phyloP scores from a whole-genome alignment of 2,797 vertebrate genomes.

The Onychomys torridus region DNA sequence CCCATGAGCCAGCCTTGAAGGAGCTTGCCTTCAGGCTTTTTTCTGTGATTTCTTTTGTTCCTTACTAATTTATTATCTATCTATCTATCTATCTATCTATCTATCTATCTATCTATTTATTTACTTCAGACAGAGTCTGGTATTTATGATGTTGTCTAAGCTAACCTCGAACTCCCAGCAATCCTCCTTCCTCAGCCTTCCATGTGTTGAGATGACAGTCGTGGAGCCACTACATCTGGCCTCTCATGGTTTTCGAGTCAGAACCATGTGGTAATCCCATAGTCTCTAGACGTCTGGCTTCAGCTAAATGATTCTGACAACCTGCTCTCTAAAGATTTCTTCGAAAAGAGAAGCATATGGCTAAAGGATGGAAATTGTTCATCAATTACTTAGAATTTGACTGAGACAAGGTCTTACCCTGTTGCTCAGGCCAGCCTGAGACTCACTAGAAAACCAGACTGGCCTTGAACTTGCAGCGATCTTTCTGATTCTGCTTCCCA shows the following conservation, averaged over 20 bases:
- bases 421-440: not conserved
- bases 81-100: too few relatives aligned
- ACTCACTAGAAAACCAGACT: not conserved
- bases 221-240: not conserved
- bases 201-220: not conserved
- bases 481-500: not conserved
- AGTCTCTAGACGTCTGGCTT: not conserved
- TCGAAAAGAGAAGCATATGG: not conserved
- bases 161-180: not conserved
- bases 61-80: not conserved
- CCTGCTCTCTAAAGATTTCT: constrained; percentile 13
- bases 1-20: not conserved
- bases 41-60: not conserved
- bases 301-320: constrained; percentile 33
- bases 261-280: not conserved
- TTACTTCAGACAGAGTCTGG: not conserved
- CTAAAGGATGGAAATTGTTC: not conserved
- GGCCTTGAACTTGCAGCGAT: not conserved
- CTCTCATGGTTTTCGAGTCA: not conserved
- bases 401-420: not conserved
- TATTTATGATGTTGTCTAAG: not conserved
- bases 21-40: not conserved
- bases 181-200: not conserved
- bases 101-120: not conserved
- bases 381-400: not conserved